Base-by-base conservation (phyloP, 2,888 invertebrate species). In the Tenthredo distinguenda region DNA sequence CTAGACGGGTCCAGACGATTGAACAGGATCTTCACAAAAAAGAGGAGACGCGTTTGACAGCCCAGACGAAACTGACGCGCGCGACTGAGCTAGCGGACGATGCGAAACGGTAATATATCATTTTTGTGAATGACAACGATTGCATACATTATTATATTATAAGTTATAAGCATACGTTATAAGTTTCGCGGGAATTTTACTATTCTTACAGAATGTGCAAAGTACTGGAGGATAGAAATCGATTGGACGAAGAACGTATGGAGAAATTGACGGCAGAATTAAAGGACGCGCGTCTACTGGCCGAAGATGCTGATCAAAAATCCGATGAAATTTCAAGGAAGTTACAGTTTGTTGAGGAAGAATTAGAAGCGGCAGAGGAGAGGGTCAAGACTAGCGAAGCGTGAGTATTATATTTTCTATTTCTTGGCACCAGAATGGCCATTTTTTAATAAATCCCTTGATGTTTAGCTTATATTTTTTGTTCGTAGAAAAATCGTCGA, bases 61-160 rank as follows among this genome's bases (percentile, higher is more conserved):
- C 96, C 89, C 95, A 95, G 88, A 91, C 93, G 85, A 96, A 96
- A 92, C 94, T 96, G 87, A 96, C 95, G 87, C 96, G 96, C 89
- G 96, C 96, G 72, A 95, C 96, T 87, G 96, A 96, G 92, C 95
- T 96, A 87, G 96, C 96, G 89, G 96, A 96, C 92, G 96, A 96
- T 93, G 96, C 96, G 88, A 95, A 95, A 94, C 96, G 96, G 96
- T 96, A 93, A 89, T 91, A n/a, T 84, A 71, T 21, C 40, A 47
- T 47, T 21, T 15, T 50, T 50, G 1, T 26, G 15, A 77, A 77
- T 2, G 26, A 26, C 26, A 47, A 76, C 21, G n/a, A 47, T 76
- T 40, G 26, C 0, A n/a, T n/a, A 9, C 0, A 40, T 43, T 76
- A 47, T 7, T 47, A 26, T 26, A 4, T 26, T 34, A 4, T 26